phyloP scores from a whole-genome alignment of 2,113 vertebrate genomes.

The Colistium nudipinnis region DNA sequence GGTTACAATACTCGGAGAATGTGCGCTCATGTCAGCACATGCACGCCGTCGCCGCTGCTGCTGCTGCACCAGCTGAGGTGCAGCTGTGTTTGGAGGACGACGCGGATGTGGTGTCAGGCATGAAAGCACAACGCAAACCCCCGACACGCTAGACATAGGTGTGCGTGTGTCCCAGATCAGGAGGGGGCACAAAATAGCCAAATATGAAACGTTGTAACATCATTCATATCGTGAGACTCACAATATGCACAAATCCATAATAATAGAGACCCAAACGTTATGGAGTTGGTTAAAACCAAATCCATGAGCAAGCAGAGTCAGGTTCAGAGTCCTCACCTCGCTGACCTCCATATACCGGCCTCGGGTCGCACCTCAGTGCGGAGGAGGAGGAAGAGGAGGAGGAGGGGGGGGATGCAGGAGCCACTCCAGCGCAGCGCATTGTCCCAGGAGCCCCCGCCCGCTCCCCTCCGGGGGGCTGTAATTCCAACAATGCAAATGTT shows the following conservation, averaged over 20 bases:
- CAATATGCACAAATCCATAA: too few species aligned
- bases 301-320: slow-evolving; percentile 51
- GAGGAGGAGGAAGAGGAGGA: slow-evolving; percentile 48
- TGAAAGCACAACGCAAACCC: slow-evolving; percentile 53
- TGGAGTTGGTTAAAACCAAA: too few species aligned
- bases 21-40: slow-evolving; percentile 77
- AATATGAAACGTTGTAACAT: too few species aligned
- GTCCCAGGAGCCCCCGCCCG: slow-evolving; percentile 43
- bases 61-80: slow-evolving; percentile 68
- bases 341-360: slow-evolving; percentile 56
- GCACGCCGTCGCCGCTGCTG: slow-evolving; percentile 47
- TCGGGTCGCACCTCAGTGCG: slow-evolving; percentile 69
- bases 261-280: too few species aligned
- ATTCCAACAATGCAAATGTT: slow-evolving; percentile 74
- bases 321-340: slow-evolving; percentile 58
- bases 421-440: slow-evolving; percentile 43
- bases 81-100: slow-evolving; percentile 81
- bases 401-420: too few species aligned
- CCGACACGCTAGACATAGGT: slow-evolving; percentile 11
- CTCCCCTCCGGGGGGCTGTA: slow-evolving; percentile 49
- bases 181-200: too few species aligned
- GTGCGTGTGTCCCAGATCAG: background rate
- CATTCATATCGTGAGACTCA: too few species aligned
- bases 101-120: slow-evolving; percentile 49
- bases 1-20: slow-evolving; percentile 52